phyloP scores from a whole-genome alignment of 2,797 vertebrate species.

The Argya squamiceps region DNA sequence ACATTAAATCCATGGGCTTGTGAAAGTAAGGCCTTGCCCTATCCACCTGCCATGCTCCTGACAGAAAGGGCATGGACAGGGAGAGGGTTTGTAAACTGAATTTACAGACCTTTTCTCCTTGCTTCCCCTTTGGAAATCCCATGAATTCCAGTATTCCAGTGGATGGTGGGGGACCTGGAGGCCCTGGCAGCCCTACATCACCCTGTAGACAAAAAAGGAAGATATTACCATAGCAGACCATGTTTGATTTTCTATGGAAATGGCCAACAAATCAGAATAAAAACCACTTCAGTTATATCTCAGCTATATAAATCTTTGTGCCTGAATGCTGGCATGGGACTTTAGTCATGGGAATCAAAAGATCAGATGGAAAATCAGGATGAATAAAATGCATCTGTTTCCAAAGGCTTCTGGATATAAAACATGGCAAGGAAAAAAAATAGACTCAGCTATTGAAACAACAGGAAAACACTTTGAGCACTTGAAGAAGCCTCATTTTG shows the following conservation, averaged over 20 bases:
- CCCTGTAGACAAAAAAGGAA: conserved; percentile 76
- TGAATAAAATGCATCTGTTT: not conserved
- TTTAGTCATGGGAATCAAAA: not conserved
- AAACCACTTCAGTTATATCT: not conserved
- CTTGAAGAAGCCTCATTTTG: not conserved
- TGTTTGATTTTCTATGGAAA: not conserved
- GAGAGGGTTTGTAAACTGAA: not conserved
- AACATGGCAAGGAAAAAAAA: not conserved
- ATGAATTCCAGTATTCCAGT: conserved; percentile 87
- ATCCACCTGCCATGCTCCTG: not conserved
- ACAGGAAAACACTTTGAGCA: not conserved
- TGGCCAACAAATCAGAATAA: not conserved
- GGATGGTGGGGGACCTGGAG: conserved; percentile 85
- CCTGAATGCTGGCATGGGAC: not conserved
- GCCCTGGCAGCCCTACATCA: conserved; percentile 86
- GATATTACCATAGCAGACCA: not conserved
- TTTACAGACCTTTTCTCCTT: conserved; percentile 86
- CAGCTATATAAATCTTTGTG: not conserved
- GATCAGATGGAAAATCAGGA: not conserved
- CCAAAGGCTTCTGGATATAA: not conserved
- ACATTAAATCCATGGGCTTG: not conserved
- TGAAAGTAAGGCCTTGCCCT: not conserved
- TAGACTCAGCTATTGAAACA: not conserved
- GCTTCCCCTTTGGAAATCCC: conserved; percentile 88
- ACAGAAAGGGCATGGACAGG: not conserved